Evolutionary conservation across 2,888 invertebrate genomes (phyloP).

Genomic region (Cyclophora albipunctata): DNA sequence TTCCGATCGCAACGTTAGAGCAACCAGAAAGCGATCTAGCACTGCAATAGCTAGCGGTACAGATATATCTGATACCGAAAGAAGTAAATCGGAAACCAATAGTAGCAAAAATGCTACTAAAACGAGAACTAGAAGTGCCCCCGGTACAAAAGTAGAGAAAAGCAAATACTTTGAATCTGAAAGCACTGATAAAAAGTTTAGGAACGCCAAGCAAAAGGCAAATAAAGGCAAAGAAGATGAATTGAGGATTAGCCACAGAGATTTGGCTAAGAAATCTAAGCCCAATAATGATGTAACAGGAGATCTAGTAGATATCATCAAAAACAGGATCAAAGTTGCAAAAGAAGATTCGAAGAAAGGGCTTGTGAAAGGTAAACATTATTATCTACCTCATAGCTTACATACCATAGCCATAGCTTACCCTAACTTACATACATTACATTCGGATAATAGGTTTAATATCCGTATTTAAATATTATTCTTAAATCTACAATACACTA

Average conservation of each 20-base stretch:
- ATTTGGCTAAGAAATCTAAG: conserved; percentile 39
- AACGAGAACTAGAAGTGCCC: conserved; percentile 47
- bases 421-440: too few species aligned
- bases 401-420: neutral
- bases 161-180: conserved; percentile 52
- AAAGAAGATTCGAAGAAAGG: conserved; percentile 47
- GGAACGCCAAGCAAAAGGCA: conserved; percentile 23
- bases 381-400: too few species aligned
- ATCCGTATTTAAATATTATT: too few species aligned
- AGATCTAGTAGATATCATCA: conserved; percentile 71
- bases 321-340: conserved; percentile 62
- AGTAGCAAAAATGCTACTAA: conserved; percentile 14
- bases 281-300: conserved; percentile 56
- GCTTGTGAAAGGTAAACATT: conserved; percentile 44
- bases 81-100: conserved; percentile 7
- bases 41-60: conserved; percentile 18
- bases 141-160: conserved; percentile 31
- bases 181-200: conserved; percentile 24
- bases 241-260: conserved; percentile 57
- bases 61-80: conserved; percentile 5
- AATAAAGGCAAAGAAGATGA: conserved; percentile 34
- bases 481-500: too few species aligned
- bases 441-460: too few species aligned
- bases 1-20: conserved; percentile 18
- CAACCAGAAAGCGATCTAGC: conserved; percentile 26